A percentile compares a stretch with the other conserved stretches of the same genome.
Evolutionary conservation across 2,797 vertebrate species (phyloP).

Genomic region (Oryzias dopingdopingensis): DNA sequence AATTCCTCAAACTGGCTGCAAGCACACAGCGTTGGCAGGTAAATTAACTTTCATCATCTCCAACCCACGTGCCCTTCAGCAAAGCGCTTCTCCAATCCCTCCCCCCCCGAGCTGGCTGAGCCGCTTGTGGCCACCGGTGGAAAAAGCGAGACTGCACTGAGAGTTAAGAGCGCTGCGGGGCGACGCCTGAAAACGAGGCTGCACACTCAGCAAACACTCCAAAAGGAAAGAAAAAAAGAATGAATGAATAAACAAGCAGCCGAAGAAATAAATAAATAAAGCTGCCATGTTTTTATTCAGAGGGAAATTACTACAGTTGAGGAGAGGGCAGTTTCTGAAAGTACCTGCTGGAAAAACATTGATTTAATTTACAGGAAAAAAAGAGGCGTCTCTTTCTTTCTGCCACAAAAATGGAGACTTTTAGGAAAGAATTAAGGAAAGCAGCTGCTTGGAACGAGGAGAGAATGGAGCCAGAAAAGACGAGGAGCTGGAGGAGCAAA

Average conservation of each 20-base stretch:
- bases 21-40: slow-evolving; percentile 47
- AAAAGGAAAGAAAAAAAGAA: slow-evolving; percentile 18
- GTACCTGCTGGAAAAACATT: slow-evolving; percentile 26
- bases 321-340: slow-evolving; percentile 23
- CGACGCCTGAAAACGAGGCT: slow-evolving; percentile 34
- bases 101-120: slow-evolving; percentile 11
- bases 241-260: slow-evolving; percentile 54
- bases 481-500: slow-evolving; percentile 15
- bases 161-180: slow-evolving; percentile 46
- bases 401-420: slow-evolving; percentile 28
- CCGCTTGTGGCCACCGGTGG: slow-evolving; percentile 47
- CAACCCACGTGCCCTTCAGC: slow-evolving; percentile 59
- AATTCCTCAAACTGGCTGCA: slow-evolving; percentile 43
- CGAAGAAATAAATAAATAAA: slow-evolving; percentile 34
- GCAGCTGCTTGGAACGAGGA: slow-evolving; percentile 3
- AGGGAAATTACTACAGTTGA: slow-evolving; percentile 37
- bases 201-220: slow-evolving; percentile 55
- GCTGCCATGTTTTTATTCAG: slow-evolving; percentile 40
- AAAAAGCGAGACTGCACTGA: slow-evolving; percentile 34
- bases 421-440: slow-evolving; percentile 9
- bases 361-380: slow-evolving; percentile 32
- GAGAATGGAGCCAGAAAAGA: slow-evolving; percentile 9
- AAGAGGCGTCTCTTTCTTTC: slow-evolving; percentile 15
- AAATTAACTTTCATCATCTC: slow-evolving; percentile 51
- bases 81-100: slow-evolving; percentile 48